Percentiles rank a stretch among this genome's conserved stretches.
These are phyloP conservation scores for Psephotus haematonotus DNA, from an alignment of 2,113 vertebrate species.

Conservation along the genomic window DNA sequence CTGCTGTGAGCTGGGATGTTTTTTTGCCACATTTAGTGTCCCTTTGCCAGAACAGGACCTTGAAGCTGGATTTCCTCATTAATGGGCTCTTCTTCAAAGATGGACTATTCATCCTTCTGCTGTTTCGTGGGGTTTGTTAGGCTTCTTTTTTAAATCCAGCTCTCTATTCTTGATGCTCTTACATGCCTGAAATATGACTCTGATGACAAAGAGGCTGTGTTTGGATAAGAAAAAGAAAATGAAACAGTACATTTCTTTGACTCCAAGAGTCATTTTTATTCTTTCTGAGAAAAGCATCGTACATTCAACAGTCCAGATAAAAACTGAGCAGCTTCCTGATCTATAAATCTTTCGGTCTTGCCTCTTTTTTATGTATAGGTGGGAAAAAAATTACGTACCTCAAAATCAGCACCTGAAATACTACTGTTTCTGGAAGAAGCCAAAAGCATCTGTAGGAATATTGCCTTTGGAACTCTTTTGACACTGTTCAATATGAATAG, in stretches of 20 bases:
- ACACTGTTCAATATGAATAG: background rate
- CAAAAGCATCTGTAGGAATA: background rate
- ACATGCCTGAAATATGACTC: background rate
- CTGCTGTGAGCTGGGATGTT: background rate
- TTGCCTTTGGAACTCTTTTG: background rate
- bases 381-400: background rate
- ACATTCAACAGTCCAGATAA: background rate
- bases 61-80: background rate
- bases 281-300: background rate
- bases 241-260: background rate
- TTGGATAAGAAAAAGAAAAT: background rate
- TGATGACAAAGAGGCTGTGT: background rate
- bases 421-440: background rate
- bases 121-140: background rate
- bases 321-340: background rate
- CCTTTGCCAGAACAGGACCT: rapidly evolving
- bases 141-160: background rate
- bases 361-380: background rate
- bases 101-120: background rate
- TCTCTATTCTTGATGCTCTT: background rate
- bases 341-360: background rate
- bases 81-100: background rate
- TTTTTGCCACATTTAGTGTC: background rate
- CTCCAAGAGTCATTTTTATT: background rate
- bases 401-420: background rate